Evolutionary conservation across 2,113 vertebrate species (phyloP), one percentile per base, ranked within the genome.

Genomic region (Nematolebias whitei): DNA sequence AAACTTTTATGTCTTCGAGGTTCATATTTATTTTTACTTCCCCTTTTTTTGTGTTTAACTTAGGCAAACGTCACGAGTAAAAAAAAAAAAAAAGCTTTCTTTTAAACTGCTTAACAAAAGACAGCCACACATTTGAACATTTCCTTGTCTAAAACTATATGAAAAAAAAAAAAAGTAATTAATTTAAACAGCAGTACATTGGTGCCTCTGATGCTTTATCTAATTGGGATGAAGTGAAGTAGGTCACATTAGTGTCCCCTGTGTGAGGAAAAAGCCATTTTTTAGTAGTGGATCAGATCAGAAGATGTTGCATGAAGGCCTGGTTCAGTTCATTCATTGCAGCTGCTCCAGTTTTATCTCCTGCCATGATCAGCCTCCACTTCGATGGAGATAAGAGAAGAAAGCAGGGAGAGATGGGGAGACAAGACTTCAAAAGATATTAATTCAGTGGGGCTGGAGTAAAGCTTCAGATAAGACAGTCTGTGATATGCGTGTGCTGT

Each of bases 211-310:
- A 51, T 60, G 38, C 18, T 16, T 10, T 18, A 50, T 45, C 3
- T 71, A 53, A 73, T 29, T 76, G 48, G 71, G 69, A 20, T 71
- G 6, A 72, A 39, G 60, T 23, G 35, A 79, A 86, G 56, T 26
- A 0, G 68, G 75, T 68, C 72, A 63, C 44, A 59, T 52, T 47
- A 61, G 39, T 39, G 20, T 65, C 51, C 26, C 44, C n/a, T n/a
- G n/a, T 22, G 15, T 6, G 57, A 44, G 49, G 26, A 7, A 54
- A 35, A 45, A 24, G 10, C 20, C 20, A 15, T 19, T 51, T 38
- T 63, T 45, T 68, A 56, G 47, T 59, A 4, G 62, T 35, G 14
- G 59, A 72, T 62, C 38, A 35, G 20, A 63, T n/a, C n/a, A 60
- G 8, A 60, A 43, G 23, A 8, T 45, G 51, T 11, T 48, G 29